These are phyloP conservation scores for Trochalopteron elliotii DNA, from an alignment of 2,113 vertebrate genomes.

Conservation along the genomic window DNA sequence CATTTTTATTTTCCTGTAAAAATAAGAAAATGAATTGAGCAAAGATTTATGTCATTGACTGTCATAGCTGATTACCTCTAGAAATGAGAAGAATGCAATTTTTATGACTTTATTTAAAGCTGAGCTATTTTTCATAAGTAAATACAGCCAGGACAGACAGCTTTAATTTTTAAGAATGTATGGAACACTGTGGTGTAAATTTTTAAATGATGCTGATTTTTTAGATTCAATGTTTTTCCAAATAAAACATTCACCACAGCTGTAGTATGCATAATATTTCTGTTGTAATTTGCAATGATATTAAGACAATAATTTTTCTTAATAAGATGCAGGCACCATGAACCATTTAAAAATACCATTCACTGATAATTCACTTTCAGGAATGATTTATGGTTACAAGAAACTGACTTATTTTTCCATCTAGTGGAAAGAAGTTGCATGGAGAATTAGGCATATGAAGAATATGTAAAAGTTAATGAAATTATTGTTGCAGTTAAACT, in stretches of 20 bases:
- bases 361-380: neutral
- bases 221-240: constrained; percentile 56
- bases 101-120: constrained; percentile 76
- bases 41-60: constrained; percentile 74
- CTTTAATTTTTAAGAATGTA: constrained; percentile 73
- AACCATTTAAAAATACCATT: neutral
- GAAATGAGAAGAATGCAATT: constrained; percentile 74
- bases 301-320: constrained; percentile 32
- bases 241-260: constrained; percentile 31
- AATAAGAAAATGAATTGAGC: constrained; percentile 62
- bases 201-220: constrained; percentile 51
- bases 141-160: constrained; percentile 47
- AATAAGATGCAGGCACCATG: neutral
- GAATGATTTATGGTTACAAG: neutral
- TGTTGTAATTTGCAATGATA: constrained; percentile 32
- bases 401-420: neutral
- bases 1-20: constrained; percentile 65
- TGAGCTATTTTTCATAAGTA: constrained; percentile 68
- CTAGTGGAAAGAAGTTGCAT: neutral
- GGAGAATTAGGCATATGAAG: neutral
- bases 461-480: neutral
- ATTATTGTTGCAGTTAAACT: neutral
- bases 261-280: constrained; percentile 19
- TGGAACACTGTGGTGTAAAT: constrained; percentile 25
- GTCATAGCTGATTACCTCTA: constrained; percentile 75